These are phyloP conservation scores for Apodemia zela DNA, from an alignment of 2,888 invertebrate genomes.

Conservation along the genomic window DNA sequence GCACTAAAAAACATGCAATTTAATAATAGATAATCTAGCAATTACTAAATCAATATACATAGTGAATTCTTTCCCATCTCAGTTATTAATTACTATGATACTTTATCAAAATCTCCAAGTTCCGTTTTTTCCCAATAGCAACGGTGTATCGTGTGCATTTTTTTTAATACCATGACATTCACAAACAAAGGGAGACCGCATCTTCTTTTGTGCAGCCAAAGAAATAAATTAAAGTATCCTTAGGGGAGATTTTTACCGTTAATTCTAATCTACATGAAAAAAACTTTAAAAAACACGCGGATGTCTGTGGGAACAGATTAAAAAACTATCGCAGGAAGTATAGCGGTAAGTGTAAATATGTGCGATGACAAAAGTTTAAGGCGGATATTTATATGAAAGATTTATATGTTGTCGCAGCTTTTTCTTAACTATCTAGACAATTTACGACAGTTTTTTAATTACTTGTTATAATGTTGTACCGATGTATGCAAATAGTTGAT, in stretches of 20 bases:
- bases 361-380: conserved; percentile 62
- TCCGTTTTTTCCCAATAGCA: background rate
- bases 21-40: no score
- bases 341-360: conserved; percentile 68
- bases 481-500: background rate
- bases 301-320: conserved; percentile 71
- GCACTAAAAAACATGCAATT: no score
- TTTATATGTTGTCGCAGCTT: conserved; percentile 44
- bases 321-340: conserved; percentile 69
- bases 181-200: conserved; percentile 68
- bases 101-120: conserved; percentile 4
- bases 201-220: conserved; percentile 61
- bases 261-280: conserved; percentile 66
- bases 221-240: conserved; percentile 77
- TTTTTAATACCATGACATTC: conserved; percentile 47
- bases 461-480: background rate
- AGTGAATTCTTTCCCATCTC: background rate
- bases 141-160: conserved; percentile 37
- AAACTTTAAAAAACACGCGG: conserved; percentile 55
- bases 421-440: conserved; percentile 20
- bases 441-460: conserved; percentile 18
- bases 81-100: conserved; percentile 1
- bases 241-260: conserved; percentile 78
- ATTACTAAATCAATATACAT: no score
- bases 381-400: conserved; percentile 66